Evolutionary conservation across 2,888 invertebrate genomes (phyloP).

Genomic region (Tipula unca): DNA sequence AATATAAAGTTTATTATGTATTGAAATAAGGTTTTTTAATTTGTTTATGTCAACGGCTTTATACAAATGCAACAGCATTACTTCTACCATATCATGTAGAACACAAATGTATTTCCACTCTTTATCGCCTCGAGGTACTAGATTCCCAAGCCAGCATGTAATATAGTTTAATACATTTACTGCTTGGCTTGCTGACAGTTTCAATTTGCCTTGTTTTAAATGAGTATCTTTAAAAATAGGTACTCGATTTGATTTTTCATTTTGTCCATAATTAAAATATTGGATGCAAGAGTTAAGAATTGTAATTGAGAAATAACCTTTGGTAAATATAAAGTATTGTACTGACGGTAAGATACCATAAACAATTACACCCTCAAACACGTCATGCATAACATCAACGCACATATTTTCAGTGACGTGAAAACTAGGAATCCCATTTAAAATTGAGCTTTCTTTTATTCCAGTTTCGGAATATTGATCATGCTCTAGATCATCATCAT

Average conservation of each 20-base stretch:
- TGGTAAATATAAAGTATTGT: neutral
- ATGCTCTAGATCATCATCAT: neutral
- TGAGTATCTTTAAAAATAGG: neutral
- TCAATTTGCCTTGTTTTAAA: neutral
- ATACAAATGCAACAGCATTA: neutral
- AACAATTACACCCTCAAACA: neutral
- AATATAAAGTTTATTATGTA: constrained; percentile 21
- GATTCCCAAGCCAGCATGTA: neutral
- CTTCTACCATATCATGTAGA: neutral
- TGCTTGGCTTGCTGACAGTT: neutral
- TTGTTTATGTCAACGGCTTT: neutral
- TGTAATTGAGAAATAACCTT: neutral
- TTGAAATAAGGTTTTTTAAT: neutral
- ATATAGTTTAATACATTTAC: neutral
- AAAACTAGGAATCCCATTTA: constrained; percentile 1
- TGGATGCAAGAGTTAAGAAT: neutral
- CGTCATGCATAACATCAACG: neutral
- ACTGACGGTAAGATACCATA: neutral
- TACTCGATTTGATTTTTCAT: neutral
- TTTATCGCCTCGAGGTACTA: neutral
- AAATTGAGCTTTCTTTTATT: constrained; percentile 1
- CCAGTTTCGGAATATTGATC: neutral
- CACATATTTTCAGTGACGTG: neutral
- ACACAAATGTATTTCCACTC: neutral
- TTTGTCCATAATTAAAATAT: neutral